Conservation (phyloP, 2,797 vertebrate species). For the Distichodus sexfasciatus region DNA sequence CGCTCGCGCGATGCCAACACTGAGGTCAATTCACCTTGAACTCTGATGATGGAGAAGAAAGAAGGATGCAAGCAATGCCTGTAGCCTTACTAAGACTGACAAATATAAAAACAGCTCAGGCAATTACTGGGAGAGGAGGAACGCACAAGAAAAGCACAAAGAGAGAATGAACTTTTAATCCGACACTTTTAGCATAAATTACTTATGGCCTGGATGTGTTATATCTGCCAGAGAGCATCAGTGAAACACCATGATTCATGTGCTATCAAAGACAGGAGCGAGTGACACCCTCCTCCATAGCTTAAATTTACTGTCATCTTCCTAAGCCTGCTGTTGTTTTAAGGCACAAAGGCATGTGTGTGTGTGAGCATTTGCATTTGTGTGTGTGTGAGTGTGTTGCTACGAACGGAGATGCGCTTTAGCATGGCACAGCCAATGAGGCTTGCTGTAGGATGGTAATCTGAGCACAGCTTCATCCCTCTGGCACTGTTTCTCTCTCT, state of each 20-base stretch:
- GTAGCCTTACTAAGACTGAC: constrained; percentile 22
- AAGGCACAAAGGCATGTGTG: constrained; percentile 25
- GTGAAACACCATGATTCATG: background rate
- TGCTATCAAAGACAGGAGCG: constrained; percentile 4
- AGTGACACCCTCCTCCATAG: background rate
- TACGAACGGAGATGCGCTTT: constrained; percentile 42
- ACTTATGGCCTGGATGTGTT: background rate
- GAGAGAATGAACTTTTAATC: constrained; percentile 24
- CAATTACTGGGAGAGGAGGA: constrained; percentile 15
- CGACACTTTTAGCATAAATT: constrained; percentile 11
- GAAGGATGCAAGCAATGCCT: constrained; percentile 49
- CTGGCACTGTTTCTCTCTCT: constrained; percentile 49
- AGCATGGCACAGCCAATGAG: constrained; percentile 49
- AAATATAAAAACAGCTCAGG: constrained; percentile 24
- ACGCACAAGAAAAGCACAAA: background rate
- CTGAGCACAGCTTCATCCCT: constrained; percentile 51
- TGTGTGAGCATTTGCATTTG: background rate
- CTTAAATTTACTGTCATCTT: constrained; percentile 18
- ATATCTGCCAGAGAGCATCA: constrained; percentile 2
- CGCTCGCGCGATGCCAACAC: constrained; percentile 44
- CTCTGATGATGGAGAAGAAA: constrained; percentile 60
- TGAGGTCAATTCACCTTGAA: constrained; percentile 70
- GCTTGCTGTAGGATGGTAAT: constrained; percentile 53
- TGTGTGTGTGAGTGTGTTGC: constrained; percentile 4
- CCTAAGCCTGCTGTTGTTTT: constrained; percentile 27